Base-by-base conservation (phyloP, 2,113 vertebrate genomes). In the Euleptes europaea region DNA sequence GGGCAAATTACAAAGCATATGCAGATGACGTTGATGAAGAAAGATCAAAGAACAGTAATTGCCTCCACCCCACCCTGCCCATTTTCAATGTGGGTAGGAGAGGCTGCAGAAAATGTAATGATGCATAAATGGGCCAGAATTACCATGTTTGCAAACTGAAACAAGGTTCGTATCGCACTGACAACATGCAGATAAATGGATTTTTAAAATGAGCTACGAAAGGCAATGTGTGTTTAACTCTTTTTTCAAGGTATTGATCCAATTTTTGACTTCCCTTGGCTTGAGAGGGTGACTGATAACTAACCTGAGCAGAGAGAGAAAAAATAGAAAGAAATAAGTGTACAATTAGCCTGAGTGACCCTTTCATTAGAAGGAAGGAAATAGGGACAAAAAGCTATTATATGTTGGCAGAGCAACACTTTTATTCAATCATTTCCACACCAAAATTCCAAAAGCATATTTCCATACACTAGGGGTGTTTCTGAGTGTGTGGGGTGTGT, bases 121-220 rank as follows among this genome's bases (percentile, higher is more conserved):
- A 90, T 87, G 83, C 86, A 84, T 65, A 87, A 92, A 89, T 73
- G 54, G 86, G 72, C 89, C 87, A 73, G 49, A 86, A 82, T 84
- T 86, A 89, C 44, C 78, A 88, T 80, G 60, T 84, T 67, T 83
- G 74, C 77, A 90, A 80, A 86, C 54, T 84, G 82, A 84, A 84
- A 86, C 83, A 90, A 91, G 86, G 86, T 84, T 93, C 80, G 65
- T 69, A 38, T 92, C 93, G 89, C 89, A 88, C 17, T 88, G 84
- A 91, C 80, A 84, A 91, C 69, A 69, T 88, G 77, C 72, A 85
- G 38, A 11, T 0, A 1, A 91, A 83, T 31, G 17, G 85, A 60
- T 15, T 84, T 77, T 51, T 54, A 88, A 85, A 78, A 86, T 47
- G 67, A 73, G 51, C 49, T 87, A 63, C 28, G 57, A 0, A 35